A percentile compares a stretch with the other conserved stretches of the same genome.
Evolutionary conservation across 2,797 vertebrate species (phyloP).

Genomic region (Brotula barbata): DNA sequence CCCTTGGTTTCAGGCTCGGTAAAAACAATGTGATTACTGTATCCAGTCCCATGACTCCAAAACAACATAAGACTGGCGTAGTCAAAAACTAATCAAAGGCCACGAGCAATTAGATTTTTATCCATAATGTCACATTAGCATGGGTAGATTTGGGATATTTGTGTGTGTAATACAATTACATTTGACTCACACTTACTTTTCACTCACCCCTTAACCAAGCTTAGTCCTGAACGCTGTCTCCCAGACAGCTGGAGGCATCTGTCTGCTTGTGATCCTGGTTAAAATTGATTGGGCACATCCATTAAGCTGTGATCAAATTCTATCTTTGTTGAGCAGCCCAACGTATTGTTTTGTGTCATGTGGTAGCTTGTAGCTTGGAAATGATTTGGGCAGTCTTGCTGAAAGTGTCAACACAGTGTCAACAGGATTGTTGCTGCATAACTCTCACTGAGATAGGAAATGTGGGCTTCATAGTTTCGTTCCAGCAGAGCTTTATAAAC

Average conservation of each 20-base stretch:
- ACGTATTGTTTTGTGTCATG: slow-evolving; percentile 2
- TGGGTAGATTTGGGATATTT: not conserved
- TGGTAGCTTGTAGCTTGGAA: not conserved
- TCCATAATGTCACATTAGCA: not conserved
- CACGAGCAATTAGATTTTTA: not conserved
- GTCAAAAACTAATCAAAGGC: slow-evolving; percentile 1
- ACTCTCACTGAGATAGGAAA: slow-evolving; percentile 23
- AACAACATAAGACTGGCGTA: slow-evolving; percentile 39
- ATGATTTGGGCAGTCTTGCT: no score
- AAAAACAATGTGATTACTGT: slow-evolving; percentile 39
- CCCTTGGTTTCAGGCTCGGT: not conserved
- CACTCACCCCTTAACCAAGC: slow-evolving; percentile 8
- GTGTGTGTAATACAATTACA: not conserved
- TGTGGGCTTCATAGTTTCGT: slow-evolving; percentile 5
- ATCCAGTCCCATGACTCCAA: slow-evolving; percentile 39
- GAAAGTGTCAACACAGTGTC: no score
- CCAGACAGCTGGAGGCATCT: slow-evolving; percentile 42
- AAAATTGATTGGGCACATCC: slow-evolving; percentile 56
- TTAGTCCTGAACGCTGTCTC: slow-evolving; percentile 30
- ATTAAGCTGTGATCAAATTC: slow-evolving; percentile 54
- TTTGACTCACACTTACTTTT: not conserved
- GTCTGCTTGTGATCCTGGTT: slow-evolving; percentile 28
- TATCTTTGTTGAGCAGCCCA: slow-evolving; percentile 9
- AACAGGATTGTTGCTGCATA: not conserved
- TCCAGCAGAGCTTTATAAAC: slow-evolving; percentile 27